Evolutionary conservation across 2,797 vertebrate genomes (phyloP).

Genomic region (Emys orbicularis): DNA sequence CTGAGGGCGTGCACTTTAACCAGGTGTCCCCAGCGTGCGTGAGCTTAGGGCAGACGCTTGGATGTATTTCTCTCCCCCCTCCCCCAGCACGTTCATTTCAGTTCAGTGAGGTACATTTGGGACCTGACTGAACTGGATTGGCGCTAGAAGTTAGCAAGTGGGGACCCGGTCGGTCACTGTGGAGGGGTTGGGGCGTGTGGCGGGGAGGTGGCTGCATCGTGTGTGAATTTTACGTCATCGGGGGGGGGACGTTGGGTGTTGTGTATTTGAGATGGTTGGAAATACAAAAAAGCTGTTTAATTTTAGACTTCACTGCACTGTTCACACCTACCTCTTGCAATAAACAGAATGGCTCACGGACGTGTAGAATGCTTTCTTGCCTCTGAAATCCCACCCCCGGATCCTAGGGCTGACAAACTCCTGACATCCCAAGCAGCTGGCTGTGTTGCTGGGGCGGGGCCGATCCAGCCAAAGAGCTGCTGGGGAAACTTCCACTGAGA

Average conservation of each 20-base stretch:
- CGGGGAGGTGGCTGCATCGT: not conserved
- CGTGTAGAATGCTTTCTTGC: not conserved
- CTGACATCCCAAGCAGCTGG: not conserved
- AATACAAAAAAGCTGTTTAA: not conserved
- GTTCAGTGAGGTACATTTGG: not conserved
- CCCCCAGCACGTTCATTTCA: not conserved
- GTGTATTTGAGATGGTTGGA: not conserved
- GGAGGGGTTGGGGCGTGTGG: too few relatives aligned
- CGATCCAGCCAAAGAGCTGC: not conserved
- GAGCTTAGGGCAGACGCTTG: not conserved
- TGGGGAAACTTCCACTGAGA: not conserved
- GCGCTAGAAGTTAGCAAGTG: not conserved
- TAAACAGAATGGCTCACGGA: not conserved
- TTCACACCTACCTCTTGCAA: conserved; percentile 45
- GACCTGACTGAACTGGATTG: too few relatives aligned
- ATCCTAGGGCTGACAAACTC: not conserved
- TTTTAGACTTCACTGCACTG: not conserved
- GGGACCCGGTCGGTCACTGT: not conserved
- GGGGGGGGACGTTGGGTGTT: not conserved
- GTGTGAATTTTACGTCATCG: not conserved
- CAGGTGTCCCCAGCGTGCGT: not conserved
- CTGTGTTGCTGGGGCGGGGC: not conserved
- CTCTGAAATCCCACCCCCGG: not conserved
- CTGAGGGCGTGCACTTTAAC: not conserved
- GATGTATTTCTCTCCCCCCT: not conserved